Evolutionary conservation across 1,140 invertebrate genomes (phyloP).

Genomic region (Papilio polyxenes): DNA sequence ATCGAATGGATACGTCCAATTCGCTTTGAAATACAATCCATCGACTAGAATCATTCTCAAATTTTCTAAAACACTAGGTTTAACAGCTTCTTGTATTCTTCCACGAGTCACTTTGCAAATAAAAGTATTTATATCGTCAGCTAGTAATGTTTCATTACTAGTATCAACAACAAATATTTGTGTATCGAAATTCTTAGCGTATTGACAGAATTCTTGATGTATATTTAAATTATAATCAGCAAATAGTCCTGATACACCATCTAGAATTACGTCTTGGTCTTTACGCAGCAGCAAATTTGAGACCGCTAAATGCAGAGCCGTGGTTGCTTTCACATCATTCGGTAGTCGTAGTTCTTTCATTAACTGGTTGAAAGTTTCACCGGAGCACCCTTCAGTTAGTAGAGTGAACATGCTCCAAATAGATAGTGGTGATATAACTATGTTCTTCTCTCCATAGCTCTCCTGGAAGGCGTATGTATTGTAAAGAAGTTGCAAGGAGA

Average conservation of each 20-base stretch:
- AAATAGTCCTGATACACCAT: constrained; percentile 65
- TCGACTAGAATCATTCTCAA: constrained; percentile 85
- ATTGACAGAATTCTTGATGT: constrained; percentile 69
- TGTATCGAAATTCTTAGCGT: constrained; percentile 62
- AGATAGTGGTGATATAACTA: constrained; percentile 77
- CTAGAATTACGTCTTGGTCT: constrained; percentile 58
- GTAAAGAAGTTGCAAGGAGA: constrained; percentile 64
- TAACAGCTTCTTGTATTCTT: constrained; percentile 61
- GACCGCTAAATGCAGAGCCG: constrained; percentile 60
- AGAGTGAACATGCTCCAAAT: constrained; percentile 79
- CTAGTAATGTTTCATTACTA: constrained; percentile 64
- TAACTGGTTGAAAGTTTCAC: constrained; percentile 76
- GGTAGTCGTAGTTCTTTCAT: constrained; percentile 73
- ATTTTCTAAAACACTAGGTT: constrained; percentile 70
- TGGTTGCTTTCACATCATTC: constrained; percentile 61
- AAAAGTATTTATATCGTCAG: constrained; percentile 70
- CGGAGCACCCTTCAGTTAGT: constrained; percentile 78
- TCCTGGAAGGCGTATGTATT: constrained; percentile 68
- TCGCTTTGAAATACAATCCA: constrained; percentile 88
- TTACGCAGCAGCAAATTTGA: constrained; percentile 54
- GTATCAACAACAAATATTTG: constrained; percentile 66
- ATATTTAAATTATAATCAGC: constrained; percentile 59
- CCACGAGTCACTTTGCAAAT: constrained; percentile 71
- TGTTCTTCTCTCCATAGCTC: constrained; percentile 63
- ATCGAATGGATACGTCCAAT: constrained; percentile 86